Percentiles rank a stretch among this genome's conserved stretches.
Evolutionary conservation across 2,797 vertebrate species (phyloP).

Genomic region (Silurus lanzhouensis): DNA sequence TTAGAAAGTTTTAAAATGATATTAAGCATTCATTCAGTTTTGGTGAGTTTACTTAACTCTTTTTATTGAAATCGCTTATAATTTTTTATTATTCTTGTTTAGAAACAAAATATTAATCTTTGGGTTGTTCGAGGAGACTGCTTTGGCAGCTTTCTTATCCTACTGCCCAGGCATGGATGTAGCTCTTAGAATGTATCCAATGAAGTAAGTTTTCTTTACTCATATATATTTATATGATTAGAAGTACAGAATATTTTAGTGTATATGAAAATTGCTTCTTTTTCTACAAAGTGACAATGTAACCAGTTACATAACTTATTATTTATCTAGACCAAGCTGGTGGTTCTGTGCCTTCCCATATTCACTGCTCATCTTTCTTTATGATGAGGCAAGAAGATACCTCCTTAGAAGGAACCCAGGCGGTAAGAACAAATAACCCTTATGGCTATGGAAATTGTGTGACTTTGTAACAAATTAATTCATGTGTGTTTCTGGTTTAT

Average conservation of each 20-base stretch:
- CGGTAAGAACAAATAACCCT: constrained; percentile 74
- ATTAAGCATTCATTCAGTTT: neutral
- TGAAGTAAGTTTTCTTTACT: constrained; percentile 81
- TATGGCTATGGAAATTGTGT: neutral
- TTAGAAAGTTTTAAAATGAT: neutral
- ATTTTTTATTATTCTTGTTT: constrained; percentile 26
- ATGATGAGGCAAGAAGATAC: constrained; percentile 92
- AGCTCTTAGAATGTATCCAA: constrained; percentile 93
- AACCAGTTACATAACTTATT: neutral
- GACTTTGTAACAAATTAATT: neutral
- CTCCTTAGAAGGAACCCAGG: constrained; percentile 93
- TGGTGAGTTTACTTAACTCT: neutral
- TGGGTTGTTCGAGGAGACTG: constrained; percentile 94
- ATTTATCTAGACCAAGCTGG: constrained; percentile 83
- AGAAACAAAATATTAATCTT: constrained; percentile 98
- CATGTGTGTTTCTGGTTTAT: neutral
- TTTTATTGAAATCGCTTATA: neutral
- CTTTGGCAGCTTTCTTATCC: constrained; percentile 92
- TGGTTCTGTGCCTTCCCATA: constrained; percentile 99
- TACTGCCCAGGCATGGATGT: constrained; percentile 96
- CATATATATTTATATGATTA: neutral
- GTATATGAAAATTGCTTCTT: neutral
- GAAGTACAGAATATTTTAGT: neutral
- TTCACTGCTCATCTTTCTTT: constrained; percentile 93
- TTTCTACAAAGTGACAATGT: neutral